phyloP scores from a whole-genome alignment of 2,113 vertebrate genomes.

The Sinosuthora webbiana region DNA sequence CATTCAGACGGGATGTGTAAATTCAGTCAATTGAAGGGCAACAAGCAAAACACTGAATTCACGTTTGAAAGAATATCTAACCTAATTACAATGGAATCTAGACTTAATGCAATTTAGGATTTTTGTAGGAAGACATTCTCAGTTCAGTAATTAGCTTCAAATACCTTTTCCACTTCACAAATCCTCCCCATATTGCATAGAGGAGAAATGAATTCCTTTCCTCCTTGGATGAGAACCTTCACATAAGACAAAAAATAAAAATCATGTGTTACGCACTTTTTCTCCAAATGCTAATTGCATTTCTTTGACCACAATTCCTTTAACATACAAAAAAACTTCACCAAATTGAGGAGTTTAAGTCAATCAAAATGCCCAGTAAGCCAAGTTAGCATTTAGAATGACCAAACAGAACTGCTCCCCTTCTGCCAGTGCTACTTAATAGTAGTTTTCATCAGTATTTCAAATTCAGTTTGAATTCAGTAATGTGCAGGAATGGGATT shows the following conservation, averaged over 20 bases:
- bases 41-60: not conserved
- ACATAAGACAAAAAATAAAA: not conserved
- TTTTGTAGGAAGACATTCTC: not conserved
- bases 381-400: not conserved
- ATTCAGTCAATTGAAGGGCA: conserved; percentile 10
- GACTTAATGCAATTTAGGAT: not conserved
- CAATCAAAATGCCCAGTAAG: not conserved
- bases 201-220: not conserved
- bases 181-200: not conserved
- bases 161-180: not conserved
- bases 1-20: not conserved
- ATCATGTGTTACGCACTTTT: not conserved
- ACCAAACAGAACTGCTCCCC: not conserved
- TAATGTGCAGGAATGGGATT: not conserved
- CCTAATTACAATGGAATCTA: conserved; percentile 10
- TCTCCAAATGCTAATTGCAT: not conserved
- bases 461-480: not conserved
- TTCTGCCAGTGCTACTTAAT: not conserved
- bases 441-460: not conserved
- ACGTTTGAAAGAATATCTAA: conserved; percentile 17
- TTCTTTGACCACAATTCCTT: not conserved
- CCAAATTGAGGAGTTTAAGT: not conserved
- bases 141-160: not conserved
- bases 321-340: not conserved
- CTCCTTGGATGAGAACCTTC: not conserved